These are phyloP conservation scores for Sminthurides bifidus DNA, from an alignment of 1,140 invertebrate species.

Conservation along the genomic window DNA sequence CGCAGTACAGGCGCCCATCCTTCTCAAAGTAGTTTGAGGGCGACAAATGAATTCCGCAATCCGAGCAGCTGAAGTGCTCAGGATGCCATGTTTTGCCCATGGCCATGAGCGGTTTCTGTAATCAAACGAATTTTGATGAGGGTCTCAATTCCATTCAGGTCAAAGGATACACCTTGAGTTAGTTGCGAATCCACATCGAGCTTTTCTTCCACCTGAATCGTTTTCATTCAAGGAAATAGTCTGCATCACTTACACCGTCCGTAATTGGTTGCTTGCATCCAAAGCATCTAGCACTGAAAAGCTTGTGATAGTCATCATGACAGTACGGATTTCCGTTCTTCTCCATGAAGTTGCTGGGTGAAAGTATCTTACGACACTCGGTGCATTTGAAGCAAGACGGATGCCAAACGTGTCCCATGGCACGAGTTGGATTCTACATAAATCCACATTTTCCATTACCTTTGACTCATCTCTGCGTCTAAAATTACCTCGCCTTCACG, in stretches of 20 bases:
- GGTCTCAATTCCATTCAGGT: background rate
- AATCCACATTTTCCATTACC: too few species aligned
- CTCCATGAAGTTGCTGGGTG: slow-evolving; percentile 54
- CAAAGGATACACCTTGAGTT: background rate
- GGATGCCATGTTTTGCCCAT: slow-evolving; percentile 16
- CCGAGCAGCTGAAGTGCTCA: slow-evolving; percentile 50
- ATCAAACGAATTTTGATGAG: background rate
- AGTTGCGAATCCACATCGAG: background rate
- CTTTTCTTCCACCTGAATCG: background rate
- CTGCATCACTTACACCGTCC: slow-evolving; percentile 41
- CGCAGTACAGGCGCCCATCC: slow-evolving; percentile 46
- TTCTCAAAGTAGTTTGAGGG: slow-evolving; percentile 54
- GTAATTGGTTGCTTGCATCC: slow-evolving; percentile 53
- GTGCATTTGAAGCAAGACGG: slow-evolving; percentile 49
- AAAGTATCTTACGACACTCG: slow-evolving; percentile 49
- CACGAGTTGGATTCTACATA: slow-evolving; percentile 16
- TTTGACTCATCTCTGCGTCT: too few species aligned
- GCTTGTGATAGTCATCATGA: slow-evolving; percentile 51
- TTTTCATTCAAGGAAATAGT: background rate
- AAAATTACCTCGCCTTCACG: too few species aligned
- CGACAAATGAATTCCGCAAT: slow-evolving; percentile 48
- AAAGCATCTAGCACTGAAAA: slow-evolving; percentile 52
- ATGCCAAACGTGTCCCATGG: slow-evolving; percentile 22
- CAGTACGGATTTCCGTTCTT: slow-evolving; percentile 49
- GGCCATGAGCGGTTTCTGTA: slow-evolving; percentile 12